Evolutionary conservation across 1,140 invertebrate species (phyloP).

Genomic region (Philopotamus ludificatus): DNA sequence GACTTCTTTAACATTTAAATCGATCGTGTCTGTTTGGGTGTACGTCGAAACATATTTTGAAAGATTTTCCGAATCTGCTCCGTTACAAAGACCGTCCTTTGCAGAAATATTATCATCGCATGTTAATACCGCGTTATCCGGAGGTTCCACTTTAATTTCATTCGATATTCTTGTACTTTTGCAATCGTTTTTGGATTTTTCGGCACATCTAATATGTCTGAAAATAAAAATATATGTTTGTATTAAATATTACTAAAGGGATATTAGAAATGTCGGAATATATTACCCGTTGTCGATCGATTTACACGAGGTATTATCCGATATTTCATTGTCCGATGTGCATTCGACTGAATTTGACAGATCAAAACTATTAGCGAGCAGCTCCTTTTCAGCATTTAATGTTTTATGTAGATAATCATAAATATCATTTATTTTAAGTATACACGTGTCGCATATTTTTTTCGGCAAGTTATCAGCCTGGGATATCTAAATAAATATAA

Average conservation of each 20-base stretch:
- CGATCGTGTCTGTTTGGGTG: slow-evolving; percentile 29
- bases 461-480: slow-evolving; percentile 61
- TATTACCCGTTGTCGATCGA: background rate
- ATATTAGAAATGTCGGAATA: background rate
- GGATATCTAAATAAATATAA: slow-evolving; percentile 33
- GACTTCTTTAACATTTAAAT: background rate
- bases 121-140: slow-evolving; percentile 5
- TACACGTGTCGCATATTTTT: slow-evolving; percentile 62
- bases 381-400: slow-evolving; percentile 58
- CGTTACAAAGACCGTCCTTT: background rate
- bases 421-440: slow-evolving; percentile 60
- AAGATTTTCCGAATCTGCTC: background rate
- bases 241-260: background rate
- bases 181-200: background rate
- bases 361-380: slow-evolving; percentile 37
- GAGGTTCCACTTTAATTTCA: slow-evolving; percentile 33
- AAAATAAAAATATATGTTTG: background rate
- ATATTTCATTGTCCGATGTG: background rate
- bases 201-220: too few relatives aligned
- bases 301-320: background rate
- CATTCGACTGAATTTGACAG: background rate
- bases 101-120: background rate
- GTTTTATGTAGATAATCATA: slow-evolving; percentile 63
- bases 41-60: slow-evolving; percentile 20
- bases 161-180: background rate